Percentiles rank a stretch among this genome's conserved stretches.
Conservation (phyloP, 2,888 invertebrate genomes). For the Stratiomys singularior region DNA sequence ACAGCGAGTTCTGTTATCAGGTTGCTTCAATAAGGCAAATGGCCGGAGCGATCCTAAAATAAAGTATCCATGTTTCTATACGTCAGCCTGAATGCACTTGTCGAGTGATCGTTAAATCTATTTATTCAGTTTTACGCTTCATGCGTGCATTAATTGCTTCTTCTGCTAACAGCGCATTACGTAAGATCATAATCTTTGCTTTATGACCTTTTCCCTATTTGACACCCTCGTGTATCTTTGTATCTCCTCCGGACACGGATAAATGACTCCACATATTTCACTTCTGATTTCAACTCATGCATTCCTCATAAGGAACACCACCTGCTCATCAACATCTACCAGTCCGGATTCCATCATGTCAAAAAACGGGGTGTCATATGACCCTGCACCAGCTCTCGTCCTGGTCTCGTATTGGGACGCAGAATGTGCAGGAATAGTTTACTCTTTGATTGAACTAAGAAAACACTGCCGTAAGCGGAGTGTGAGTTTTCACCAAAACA, state of each 20-base stretch:
- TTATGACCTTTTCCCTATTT: conserved; percentile 39
- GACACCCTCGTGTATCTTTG: conserved; percentile 39
- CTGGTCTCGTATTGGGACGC: too few species aligned
- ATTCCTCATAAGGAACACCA: conserved; percentile 38
- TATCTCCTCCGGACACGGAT: conserved; percentile 35
- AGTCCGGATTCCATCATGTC: conserved; percentile 11
- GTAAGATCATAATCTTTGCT: conserved; percentile 40
- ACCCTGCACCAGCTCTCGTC: background rate
- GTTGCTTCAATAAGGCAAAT: too few species aligned
- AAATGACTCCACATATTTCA: conserved; percentile 38
- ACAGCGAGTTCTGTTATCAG: too few species aligned
- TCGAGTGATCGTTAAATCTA: background rate
- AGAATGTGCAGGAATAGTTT: too few species aligned
- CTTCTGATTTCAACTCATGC: conserved; percentile 38
- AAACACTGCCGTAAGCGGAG: too few species aligned
- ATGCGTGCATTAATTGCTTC: conserved; percentile 42
- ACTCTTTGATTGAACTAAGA: too few species aligned
- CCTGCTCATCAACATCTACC: conserved; percentile 40
- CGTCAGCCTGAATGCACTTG: too few species aligned
- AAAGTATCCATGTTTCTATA: too few species aligned
- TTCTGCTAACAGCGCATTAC: conserved; percentile 23
- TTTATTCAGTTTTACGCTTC: conserved; percentile 33
- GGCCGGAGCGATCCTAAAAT: too few species aligned
- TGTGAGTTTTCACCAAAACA: conserved; percentile 24
- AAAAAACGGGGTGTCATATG: conserved; percentile 32